phyloP scores from a whole-genome alignment of 1,140 invertebrate species.

The Choristoneura fumiferana region DNA sequence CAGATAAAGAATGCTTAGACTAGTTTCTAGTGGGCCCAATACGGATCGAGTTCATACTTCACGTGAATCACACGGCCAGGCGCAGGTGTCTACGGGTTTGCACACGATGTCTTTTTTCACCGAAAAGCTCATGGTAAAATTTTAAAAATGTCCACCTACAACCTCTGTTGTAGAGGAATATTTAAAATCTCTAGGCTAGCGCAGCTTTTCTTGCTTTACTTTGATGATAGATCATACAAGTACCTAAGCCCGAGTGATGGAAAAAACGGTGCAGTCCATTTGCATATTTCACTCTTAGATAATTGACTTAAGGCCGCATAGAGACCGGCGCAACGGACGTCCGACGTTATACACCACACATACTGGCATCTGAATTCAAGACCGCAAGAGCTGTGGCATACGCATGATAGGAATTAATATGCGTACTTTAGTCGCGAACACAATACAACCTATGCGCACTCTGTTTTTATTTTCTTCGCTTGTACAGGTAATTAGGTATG shows the following conservation, averaged over 20 bases:
- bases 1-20: too few relatives aligned
- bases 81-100: too few relatives aligned
- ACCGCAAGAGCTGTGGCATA: background rate
- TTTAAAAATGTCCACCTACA: too few relatives aligned
- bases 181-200: too few relatives aligned
- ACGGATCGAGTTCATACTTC: too few relatives aligned
- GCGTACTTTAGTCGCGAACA: background rate
- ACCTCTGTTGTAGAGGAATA: too few relatives aligned
- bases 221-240: too few relatives aligned
- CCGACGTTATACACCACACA: background rate
- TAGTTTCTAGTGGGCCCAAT: too few relatives aligned
- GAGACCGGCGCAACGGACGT: background rate
- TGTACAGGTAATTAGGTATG: background rate
- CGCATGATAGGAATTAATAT: background rate
- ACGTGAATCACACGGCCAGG: too few relatives aligned
- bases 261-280: slow-evolving; percentile 3
- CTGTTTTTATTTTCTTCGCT: slow-evolving; percentile 1
- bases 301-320: background rate
- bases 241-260: background rate
- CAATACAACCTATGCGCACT: background rate
- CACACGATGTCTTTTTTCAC: too few relatives aligned
- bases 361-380: background rate
- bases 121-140: too few relatives aligned
- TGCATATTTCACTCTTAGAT: slow-evolving; percentile 8
- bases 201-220: too few relatives aligned